These are phyloP conservation scores for Nanorana parkeri DNA, from an alignment of 2,113 vertebrate genomes.

Conservation along the genomic window DNA sequence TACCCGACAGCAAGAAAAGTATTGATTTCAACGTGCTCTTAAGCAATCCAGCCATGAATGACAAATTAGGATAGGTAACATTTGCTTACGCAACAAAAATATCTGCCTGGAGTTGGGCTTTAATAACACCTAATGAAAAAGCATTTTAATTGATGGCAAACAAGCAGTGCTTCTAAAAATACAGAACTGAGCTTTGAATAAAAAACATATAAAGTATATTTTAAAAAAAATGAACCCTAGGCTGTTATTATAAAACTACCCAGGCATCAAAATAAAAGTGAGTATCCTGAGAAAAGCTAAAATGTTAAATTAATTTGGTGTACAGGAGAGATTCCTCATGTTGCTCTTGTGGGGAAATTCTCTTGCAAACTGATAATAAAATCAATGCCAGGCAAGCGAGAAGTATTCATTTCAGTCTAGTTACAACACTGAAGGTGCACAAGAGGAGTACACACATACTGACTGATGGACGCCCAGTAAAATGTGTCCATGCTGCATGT, in stretches of 20 bases:
- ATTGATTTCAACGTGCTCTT: no score
- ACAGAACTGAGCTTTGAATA: not conserved
- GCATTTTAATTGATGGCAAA: not conserved
- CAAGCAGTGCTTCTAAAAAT: not conserved
- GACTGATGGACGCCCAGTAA: no score
- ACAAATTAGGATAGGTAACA: no score
- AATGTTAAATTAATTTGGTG: conserved; percentile 57
- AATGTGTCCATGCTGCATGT: not conserved
- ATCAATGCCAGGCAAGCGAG: conserved; percentile 43
- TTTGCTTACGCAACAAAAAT: no score
- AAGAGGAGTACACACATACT: not conserved
- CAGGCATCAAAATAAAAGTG: conserved; percentile 52
- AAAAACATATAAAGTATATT: not conserved
- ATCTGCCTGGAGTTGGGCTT: no score
- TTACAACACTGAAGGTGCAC: not conserved
- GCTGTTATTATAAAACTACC: conserved; percentile 59
- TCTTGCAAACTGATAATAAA: conserved; percentile 47
- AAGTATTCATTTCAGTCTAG: conserved; percentile 41
- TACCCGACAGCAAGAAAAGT: no score
- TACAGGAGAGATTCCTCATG: conserved; percentile 41
- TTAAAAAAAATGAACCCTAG: conserved; percentile 56
- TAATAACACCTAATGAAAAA: no score
- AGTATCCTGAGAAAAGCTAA: conserved; percentile 46
- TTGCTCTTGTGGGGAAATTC: conserved; percentile 19
- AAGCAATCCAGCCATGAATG: no score